Evolutionary conservation across 2,113 vertebrate genomes (phyloP), one percentile per base, ranked within the genome.

Genomic region (Meriones unguiculatus): DNA sequence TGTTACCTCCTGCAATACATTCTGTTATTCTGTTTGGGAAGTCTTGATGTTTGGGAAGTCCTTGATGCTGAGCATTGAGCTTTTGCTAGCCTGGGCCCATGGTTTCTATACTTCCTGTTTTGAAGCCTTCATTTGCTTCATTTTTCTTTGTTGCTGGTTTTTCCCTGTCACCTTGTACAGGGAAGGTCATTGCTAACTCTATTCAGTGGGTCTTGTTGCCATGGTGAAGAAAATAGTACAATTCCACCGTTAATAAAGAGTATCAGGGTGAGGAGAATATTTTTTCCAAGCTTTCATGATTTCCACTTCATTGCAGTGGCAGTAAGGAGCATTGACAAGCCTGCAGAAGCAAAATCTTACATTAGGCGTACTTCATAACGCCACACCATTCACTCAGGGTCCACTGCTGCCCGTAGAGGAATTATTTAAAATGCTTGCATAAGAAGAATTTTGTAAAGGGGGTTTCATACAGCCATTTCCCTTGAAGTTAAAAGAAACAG

Each of bases 171-270:
- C 94, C 93, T 94, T 95, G 52, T 90, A 67, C 91, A 77, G 69
- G n/a, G 38, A 91, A 97, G 94, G 94, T 91, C 76, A 93, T 92
- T 64, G 75, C 30, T 57, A 62, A 59, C 59, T 86, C 93, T 82
- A 78, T 59, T 93, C 76, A 93, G 64, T 85, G 64, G 90, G 46
- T 91, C 65, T 73, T 88, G 97, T 98, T 97, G 96, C 97, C 92
- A 97, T 97, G 97, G 97, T 97, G 97, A 98, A 93, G 96, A 86
- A 96, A 95, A 96, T 87, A 94, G 85, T 57, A 85, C 95, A 78
- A 88, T 96, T 95, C 90, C 80, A 82, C 84, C 86, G 94, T 95
- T 97, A 96, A 94, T 96, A 95, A 73, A 91, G 95, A 95, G 41
- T n/a, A 88, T 52, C 88, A 15, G 91, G 84, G 91, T 85, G 88